Base-by-base conservation (phyloP, 1,140 invertebrate genomes). In the Dinoponera quadriceps region DNA sequence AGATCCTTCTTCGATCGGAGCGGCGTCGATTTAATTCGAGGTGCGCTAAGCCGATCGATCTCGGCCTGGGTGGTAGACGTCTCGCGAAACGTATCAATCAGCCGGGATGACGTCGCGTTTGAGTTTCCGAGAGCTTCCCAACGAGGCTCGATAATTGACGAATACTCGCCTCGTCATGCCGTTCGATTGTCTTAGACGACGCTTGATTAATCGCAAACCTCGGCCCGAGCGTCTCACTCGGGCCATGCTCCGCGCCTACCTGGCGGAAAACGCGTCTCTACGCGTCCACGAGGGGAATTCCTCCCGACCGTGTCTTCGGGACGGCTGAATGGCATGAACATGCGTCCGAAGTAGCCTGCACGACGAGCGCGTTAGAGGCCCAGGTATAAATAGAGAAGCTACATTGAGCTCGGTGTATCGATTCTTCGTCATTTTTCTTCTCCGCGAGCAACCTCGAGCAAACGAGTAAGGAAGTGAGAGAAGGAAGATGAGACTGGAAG, bases 11-110 rank as follows among this genome's bases (percentile, higher is more conserved):
- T 65, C 3, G 29, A 33, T 9, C 14, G 38, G 14, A 71, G 38
- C 48, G 14, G 29, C 51, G 44, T 81, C 22, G 51, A 72, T 74
- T 74, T 74, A 63, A 74, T 62, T 62, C 44, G 48, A 59, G 29
- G 54, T 29, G 16, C 54, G 38, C 59, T 51, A 75, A 75, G 33
- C 25, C 73, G 59, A 63, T 65, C 44, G 25, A 75, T 75, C 72
- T 63, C 51, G 73, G 38, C 29, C 48, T 75, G 72, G 72, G 25
- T 49, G 38, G 38, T 44, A 48, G 18, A 62, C 22, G 57, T 74
- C n/a, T 22, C 29, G 62, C 29, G 49, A 27, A 69, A 68, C 49
- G 49, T 75, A 75, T 77, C 73, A 77, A 77, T 77, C 75, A 27
- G 69, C 69, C 49, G 29, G 18, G 33, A 68, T 44, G 48, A 69